phyloP scores from a whole-genome alignment of 2,888 invertebrate genomes.

The Watsonalla binaria region DNA sequence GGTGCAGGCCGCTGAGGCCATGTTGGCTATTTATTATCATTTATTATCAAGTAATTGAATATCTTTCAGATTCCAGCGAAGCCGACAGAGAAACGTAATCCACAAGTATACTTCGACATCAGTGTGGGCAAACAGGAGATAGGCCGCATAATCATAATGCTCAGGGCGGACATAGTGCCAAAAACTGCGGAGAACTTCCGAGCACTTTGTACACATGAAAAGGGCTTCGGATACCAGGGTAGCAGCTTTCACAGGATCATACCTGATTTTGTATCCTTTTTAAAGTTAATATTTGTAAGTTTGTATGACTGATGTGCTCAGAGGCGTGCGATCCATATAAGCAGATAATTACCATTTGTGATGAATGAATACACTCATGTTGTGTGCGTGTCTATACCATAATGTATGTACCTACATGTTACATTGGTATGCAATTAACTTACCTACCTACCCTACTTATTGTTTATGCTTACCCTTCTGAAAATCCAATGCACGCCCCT shows the following conservation, averaged over 20 bases:
- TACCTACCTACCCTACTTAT: too few relatives aligned
- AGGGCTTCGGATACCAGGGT: slow-evolving; percentile 97
- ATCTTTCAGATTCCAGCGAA: slow-evolving; percentile 49
- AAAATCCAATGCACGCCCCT: too few relatives aligned
- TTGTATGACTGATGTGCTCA: background rate
- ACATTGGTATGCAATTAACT: too few relatives aligned
- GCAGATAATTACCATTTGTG: too few relatives aligned
- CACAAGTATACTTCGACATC: slow-evolving; percentile 97
- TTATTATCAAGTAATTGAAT: too few relatives aligned
- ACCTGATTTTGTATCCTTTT: slow-evolving; percentile 96
- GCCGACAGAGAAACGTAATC: slow-evolving; percentile 80
- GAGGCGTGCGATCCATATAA: too few relatives aligned
- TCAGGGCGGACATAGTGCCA: slow-evolving; percentile 95
- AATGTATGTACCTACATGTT: too few relatives aligned
- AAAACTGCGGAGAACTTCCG: slow-evolving; percentile 97
- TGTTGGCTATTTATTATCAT: too few relatives aligned
- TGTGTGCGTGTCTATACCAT: too few relatives aligned
- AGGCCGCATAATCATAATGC: slow-evolving; percentile 94
- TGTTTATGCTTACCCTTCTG: too few relatives aligned
- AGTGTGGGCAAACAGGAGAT: slow-evolving; percentile 92
- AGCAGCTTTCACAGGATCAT: slow-evolving; percentile 95
- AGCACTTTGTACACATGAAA: slow-evolving; percentile 96
- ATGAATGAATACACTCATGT: too few relatives aligned
- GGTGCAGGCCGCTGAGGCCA: background rate
- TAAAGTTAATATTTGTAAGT: background rate